Evolutionary conservation across 2,797 vertebrate species (phyloP).

Genomic region (Propithecus perrieri): DNA sequence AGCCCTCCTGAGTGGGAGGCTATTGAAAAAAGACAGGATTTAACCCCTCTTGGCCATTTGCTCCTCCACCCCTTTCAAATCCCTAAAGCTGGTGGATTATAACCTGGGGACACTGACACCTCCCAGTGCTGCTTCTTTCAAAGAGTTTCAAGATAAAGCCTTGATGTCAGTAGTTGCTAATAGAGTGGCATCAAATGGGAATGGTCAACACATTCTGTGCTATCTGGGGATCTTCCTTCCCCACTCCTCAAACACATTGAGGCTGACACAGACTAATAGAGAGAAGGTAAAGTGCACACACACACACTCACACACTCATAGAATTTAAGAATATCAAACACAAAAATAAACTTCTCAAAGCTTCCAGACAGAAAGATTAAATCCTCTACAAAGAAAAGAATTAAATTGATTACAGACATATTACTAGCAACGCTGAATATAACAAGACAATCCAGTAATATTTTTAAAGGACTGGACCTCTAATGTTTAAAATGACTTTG

Average conservation of each 20-base stretch:
- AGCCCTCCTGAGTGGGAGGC: neutral
- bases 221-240: neutral
- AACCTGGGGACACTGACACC: neutral
- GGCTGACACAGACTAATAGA: slow-evolving; percentile 27
- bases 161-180: neutral
- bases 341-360: slow-evolving; percentile 16
- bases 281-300: neutral
- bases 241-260: neutral
- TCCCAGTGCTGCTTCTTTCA: neutral
- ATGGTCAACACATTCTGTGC: neutral
- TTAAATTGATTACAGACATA: neutral
- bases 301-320: neutral
- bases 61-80: slow-evolving; percentile 3
- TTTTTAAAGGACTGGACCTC: neutral
- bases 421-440: neutral
- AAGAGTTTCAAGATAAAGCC: neutral
- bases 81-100: neutral
- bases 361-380: slow-evolving; percentile 21
- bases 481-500: slow-evolving; percentile 29
- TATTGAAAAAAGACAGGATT: neutral
- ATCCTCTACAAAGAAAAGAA: slow-evolving; percentile 16
- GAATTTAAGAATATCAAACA: neutral
- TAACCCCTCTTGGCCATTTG: neutral
- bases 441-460: neutral
- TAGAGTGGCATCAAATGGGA: slow-evolving; percentile 14